Conservation (phyloP, 2,113 vertebrate genomes). For the Cairina moschata region DNA sequence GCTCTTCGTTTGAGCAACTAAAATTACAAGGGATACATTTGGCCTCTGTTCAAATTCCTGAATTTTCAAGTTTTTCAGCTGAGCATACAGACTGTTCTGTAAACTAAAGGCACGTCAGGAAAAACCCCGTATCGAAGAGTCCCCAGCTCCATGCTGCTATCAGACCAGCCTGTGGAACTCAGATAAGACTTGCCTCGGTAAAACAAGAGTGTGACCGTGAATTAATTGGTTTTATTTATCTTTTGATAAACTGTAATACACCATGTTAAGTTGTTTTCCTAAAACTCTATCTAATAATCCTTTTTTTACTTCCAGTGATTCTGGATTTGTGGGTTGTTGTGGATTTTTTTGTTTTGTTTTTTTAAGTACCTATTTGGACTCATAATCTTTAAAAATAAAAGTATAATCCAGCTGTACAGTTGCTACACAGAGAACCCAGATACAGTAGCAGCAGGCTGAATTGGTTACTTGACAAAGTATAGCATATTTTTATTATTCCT, state of each 20-base stretch:
- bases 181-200: neutral
- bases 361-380: neutral
- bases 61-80: neutral
- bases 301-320: neutral
- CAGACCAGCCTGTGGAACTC: neutral
- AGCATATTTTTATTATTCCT: neutral
- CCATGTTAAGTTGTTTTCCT: neutral
- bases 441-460: neutral
- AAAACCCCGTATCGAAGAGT: neutral
- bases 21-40: neutral
- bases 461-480: neutral
- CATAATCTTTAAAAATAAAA: neutral
- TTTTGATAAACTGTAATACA: neutral
- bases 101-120: neutral
- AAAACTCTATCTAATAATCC: neutral
- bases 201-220: neutral
- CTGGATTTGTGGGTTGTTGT: neutral
- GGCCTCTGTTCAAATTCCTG: neutral
- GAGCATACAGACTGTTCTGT: neutral
- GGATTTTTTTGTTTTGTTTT: neutral
- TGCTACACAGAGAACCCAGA: neutral
- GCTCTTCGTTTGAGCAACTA: neutral
- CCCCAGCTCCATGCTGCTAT: neutral
- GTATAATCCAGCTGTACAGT: neutral
- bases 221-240: slow-evolving; percentile 18